phyloP scores from a whole-genome alignment of 1,140 invertebrate genomes.

The Ridgeia piscesae region DNA sequence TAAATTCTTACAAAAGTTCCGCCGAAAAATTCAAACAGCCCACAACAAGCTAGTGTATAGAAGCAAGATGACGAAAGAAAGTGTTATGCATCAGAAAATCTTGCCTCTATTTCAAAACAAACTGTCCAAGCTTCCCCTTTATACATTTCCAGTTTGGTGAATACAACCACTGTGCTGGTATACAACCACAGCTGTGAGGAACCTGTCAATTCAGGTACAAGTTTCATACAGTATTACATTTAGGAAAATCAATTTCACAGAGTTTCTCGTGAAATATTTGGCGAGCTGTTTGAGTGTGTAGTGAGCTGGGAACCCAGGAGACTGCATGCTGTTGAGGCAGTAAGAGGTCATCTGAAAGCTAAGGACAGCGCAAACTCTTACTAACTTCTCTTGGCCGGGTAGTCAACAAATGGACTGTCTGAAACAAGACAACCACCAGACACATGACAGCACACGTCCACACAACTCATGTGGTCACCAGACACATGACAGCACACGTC shows the following conservation, averaged over 20 bases:
- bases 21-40: not conserved
- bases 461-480: not conserved
- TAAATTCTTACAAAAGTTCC: not conserved
- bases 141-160: not conserved
- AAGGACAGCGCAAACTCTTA: not conserved
- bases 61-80: not conserved
- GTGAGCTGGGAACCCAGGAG: not conserved
- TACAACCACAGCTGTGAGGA: no score
- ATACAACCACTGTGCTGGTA: not conserved
- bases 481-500: no score
- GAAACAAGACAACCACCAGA: not conserved
- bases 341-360: not conserved
- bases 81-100: not conserved
- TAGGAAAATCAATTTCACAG: not conserved
- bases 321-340: not conserved
- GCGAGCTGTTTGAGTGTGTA: not conserved
- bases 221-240: not conserved
- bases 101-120: not conserved
- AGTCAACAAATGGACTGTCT: not conserved
- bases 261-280: not conserved
- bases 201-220: no score
- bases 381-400: not conserved
- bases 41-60: not conserved
- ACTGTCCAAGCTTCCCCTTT: not conserved
- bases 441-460: not conserved